Evolutionary conservation across 2,888 invertebrate genomes (phyloP).

Genomic region (Ganaspis brasiliensis): DNA sequence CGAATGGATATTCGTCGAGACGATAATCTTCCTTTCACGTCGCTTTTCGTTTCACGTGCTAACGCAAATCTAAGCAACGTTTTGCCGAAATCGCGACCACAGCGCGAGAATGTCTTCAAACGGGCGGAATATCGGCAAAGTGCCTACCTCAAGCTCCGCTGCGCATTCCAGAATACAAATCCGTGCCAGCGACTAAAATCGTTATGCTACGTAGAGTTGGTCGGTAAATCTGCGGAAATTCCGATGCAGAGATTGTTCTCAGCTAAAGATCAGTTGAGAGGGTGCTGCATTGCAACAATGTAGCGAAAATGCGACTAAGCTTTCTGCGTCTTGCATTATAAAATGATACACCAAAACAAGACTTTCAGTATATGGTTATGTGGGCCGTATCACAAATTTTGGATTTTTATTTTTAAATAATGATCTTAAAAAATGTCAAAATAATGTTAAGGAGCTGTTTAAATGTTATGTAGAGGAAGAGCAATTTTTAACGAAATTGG

Average conservation of each 20-base stretch:
- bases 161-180: slow-evolving; percentile 43
- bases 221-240: slow-evolving; percentile 35
- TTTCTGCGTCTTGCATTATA: slow-evolving; percentile 11
- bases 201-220: slow-evolving; percentile 38
- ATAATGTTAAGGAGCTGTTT: too few relatives aligned
- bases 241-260: slow-evolving; percentile 42
- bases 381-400: too few relatives aligned
- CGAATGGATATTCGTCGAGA: slow-evolving; percentile 23
- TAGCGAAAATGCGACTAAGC: slow-evolving; percentile 27
- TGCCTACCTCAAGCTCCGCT: slow-evolving; percentile 39
- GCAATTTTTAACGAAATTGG: too few relatives aligned
- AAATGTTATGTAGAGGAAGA: too few relatives aligned
- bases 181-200: slow-evolving; percentile 42
- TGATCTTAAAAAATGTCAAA: too few relatives aligned
- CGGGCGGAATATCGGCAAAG: slow-evolving; percentile 39
- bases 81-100: slow-evolving; percentile 29
- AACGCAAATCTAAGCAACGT: slow-evolving; percentile 31
- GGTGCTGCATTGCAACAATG: slow-evolving; percentile 42
- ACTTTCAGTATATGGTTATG: too few relatives aligned
- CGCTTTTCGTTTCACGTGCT: slow-evolving; percentile 15
- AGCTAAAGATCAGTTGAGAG: slow-evolving; percentile 40
- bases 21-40: slow-evolving; percentile 19
- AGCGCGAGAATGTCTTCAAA: slow-evolving; percentile 37
- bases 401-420: too few relatives aligned
- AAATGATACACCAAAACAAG: not conserved